phyloP scores from a whole-genome alignment of 92 coral and sea anemone species.

The Parazoanthus darwini region DNA sequence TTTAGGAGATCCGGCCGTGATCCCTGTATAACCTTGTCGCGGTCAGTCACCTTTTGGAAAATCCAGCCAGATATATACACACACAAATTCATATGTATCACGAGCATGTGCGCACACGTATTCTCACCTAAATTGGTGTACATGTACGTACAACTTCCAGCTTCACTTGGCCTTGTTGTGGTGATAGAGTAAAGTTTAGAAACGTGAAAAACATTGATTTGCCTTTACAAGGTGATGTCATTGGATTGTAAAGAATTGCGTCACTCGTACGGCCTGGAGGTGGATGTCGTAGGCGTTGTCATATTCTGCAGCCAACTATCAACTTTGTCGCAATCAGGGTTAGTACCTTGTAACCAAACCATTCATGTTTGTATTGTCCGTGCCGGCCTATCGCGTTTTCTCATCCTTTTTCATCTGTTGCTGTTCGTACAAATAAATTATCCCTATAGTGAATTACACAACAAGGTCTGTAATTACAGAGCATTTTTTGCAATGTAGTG shows the following conservation, averaged over 20 bases:
- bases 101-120: too few species aligned
- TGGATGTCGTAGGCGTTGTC: constrained; percentile 87
- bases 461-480: not conserved
- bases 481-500: too few species aligned
- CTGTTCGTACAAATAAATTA: too few species aligned
- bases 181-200: not conserved
- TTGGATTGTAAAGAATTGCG: not conserved
- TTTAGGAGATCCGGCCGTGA: too few species aligned
- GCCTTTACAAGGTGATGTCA: constrained; percentile 4
- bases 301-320: constrained; percentile 55
- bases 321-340: constrained; percentile 50
- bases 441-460: too few species aligned
- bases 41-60: too few species aligned
- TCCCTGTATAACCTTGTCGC: too few species aligned
- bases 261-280: constrained; percentile 53
- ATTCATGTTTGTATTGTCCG: not conserved
- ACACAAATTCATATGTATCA: too few species aligned
- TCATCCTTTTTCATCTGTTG: not conserved
- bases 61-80: too few species aligned
- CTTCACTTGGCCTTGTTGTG: not conserved
- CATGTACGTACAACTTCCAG: not conserved
- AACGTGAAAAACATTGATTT: not conserved
- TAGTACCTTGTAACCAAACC: not conserved
- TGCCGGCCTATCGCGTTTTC: not conserved
- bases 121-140: not conserved